phyloP scores from a whole-genome alignment of 2,888 invertebrate genomes.

The Drosophila melanosoma region DNA sequence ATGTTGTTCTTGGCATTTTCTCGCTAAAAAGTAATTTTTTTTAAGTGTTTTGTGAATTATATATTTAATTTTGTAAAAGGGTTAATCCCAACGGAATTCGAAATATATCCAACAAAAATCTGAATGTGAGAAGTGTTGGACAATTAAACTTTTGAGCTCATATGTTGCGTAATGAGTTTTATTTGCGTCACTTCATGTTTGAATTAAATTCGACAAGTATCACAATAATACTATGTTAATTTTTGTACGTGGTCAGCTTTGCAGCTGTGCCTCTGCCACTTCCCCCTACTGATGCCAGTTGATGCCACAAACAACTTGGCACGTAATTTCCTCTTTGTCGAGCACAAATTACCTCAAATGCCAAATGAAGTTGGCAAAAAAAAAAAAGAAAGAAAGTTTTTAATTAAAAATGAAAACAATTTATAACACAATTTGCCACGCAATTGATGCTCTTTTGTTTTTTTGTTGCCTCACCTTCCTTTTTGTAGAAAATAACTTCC shows the following conservation, averaged over 20 bases:
- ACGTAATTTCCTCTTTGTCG: slow-evolving; percentile 54
- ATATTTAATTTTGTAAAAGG: too few relatives aligned
- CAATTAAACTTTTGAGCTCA: not conserved
- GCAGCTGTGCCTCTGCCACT: slow-evolving; percentile 2
- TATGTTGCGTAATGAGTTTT: too few relatives aligned
- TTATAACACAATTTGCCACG: slow-evolving; percentile 50
- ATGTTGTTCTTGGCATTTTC: not conserved
- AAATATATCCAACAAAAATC: not conserved
- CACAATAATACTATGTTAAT: not conserved
- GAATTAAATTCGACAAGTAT: not conserved
- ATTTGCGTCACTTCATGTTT: not conserved
- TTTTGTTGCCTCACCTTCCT: slow-evolving; percentile 90
- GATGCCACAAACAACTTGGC: slow-evolving; percentile 23
- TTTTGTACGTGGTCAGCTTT: slow-evolving; percentile 28
- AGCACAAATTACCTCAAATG: slow-evolving; percentile 53
- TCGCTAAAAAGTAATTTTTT: too few relatives aligned
- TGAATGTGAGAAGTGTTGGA: not conserved
- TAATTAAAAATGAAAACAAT: slow-evolving; percentile 74
- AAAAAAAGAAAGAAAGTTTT: slow-evolving; percentile 47
- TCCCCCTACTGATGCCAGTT: not conserved
- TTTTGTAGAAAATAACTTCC: slow-evolving; percentile 97
- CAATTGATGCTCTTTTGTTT: slow-evolving; percentile 25
- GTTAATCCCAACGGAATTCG: not conserved
- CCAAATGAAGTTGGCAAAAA: slow-evolving; percentile 45
- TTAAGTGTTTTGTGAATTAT: not conserved